These are phyloP conservation scores for Megatriorchis doriae DNA, from an alignment of 2,113 vertebrate species.

Conservation along the genomic window DNA sequence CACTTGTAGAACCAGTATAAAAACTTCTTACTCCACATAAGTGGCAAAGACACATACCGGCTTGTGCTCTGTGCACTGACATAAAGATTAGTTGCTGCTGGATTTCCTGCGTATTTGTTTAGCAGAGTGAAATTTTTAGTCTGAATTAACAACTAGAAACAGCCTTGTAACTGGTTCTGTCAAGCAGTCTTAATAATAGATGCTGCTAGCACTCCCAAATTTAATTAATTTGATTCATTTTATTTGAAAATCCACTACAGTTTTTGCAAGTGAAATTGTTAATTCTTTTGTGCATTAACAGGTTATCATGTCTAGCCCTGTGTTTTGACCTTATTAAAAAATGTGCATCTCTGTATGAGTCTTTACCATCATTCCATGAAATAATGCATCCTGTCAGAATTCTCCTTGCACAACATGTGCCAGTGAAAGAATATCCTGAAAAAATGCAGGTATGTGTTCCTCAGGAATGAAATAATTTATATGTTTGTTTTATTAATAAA, in stretches of 20 bases:
- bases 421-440: conserved; percentile 61
- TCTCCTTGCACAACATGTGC: conserved; percentile 77
- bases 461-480: background rate
- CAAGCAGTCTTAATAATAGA: background rate
- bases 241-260: background rate
- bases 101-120: background rate
- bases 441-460: conserved; percentile 76
- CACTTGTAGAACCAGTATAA: background rate
- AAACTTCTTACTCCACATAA: background rate
- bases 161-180: background rate
- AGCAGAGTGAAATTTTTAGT: background rate
- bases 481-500: background rate
- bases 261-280: background rate
- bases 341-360: conserved; percentile 75
- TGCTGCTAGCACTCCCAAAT: background rate
- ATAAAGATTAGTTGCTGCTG: background rate
- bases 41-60: background rate
- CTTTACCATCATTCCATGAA: conserved; percentile 75
- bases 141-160: background rate
- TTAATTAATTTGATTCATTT: background rate
- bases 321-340: conserved; percentile 83
- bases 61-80: background rate
- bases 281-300: conserved; percentile 24
- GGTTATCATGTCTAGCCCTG: conserved; percentile 80
- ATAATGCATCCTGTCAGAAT: conserved; percentile 76